phyloP scores from a whole-genome alignment of 2,113 vertebrate species.

The Orycteropus afer region DNA sequence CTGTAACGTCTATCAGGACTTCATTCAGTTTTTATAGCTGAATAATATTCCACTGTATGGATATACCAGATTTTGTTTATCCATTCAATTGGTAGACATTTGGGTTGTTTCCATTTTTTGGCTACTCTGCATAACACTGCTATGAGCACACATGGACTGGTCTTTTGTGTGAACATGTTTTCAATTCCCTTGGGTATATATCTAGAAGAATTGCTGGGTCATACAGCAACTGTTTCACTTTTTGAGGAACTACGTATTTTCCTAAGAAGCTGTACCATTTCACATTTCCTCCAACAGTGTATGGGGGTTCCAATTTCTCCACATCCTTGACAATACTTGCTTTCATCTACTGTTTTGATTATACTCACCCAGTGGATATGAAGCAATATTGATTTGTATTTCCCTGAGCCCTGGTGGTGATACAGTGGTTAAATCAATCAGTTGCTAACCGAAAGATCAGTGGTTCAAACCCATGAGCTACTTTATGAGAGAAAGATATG shows the following conservation, averaged over 20 bases:
- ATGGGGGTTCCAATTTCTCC: not conserved
- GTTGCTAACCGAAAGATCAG: too few species aligned
- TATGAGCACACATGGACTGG: not conserved
- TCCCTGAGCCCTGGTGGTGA: too few species aligned
- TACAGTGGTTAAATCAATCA: too few species aligned
- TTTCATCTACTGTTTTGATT: too few species aligned
- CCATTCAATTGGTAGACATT: not conserved
- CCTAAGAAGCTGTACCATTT: not conserved
- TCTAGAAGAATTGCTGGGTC: not conserved
- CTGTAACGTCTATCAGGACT: not conserved
- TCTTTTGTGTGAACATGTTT: not conserved
- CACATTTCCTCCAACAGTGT: not conserved
- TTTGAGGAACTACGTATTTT: not conserved
- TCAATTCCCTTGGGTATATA: not conserved
- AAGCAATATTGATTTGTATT: too few species aligned
- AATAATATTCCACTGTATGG: not conserved
- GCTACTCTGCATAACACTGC: not conserved
- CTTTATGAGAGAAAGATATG: too few species aligned
- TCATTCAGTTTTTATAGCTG: not conserved
- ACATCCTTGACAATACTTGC: too few species aligned
- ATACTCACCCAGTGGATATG: too few species aligned
- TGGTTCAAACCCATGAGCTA: too few species aligned
- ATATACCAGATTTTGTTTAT: not conserved
- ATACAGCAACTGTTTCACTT: not conserved
- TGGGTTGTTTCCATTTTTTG: not conserved